Evolutionary conservation across 2,113 vertebrate species (phyloP).

Genomic region (Sclerurus mexicanus): DNA sequence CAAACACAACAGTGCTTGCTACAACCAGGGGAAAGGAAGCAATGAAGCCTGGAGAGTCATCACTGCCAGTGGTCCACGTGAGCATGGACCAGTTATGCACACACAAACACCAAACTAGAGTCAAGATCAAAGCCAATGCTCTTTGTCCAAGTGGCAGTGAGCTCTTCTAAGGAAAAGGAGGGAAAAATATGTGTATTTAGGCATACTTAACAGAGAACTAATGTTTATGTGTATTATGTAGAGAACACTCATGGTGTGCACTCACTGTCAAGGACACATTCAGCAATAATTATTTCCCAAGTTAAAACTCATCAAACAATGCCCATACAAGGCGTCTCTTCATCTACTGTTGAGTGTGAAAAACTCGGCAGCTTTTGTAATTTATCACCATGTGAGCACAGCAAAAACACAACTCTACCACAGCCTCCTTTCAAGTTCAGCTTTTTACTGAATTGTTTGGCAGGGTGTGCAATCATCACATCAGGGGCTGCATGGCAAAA

Average conservation of each 20-base stretch:
- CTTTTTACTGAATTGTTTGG: slow-evolving; percentile 3
- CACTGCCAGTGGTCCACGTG: rapidly evolving
- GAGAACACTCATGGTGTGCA: not conserved
- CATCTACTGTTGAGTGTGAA: slow-evolving; percentile 19
- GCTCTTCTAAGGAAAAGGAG: not conserved
- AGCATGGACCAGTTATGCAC: rapidly evolving
- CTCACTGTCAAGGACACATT: slow-evolving; percentile 10
- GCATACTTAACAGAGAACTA: not conserved
- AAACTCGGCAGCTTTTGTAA: not conserved
- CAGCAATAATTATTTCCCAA: not conserved
- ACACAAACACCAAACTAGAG: not conserved
- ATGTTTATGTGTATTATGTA: not conserved
- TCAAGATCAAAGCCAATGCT: not conserved
- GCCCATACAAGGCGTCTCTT: slow-evolving; percentile 32
- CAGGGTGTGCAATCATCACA: not conserved
- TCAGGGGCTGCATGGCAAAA: not conserved
- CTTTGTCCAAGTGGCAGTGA: not conserved
- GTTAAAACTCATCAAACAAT: slow-evolving; percentile 36
- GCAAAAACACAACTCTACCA: slow-evolving; percentile 12
- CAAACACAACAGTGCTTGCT: not conserved
- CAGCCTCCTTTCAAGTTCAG: slow-evolving; percentile 25
- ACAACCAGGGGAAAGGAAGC: not conserved
- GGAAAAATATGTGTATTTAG: not conserved
- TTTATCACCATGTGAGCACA: slow-evolving; percentile 24
- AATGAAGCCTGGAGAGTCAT: not conserved